Percentiles rank a stretch among this genome's conserved stretches.
These are phyloP conservation scores for Coleophora deauratella DNA, from an alignment of 2,888 invertebrate genomes.

Conservation along the genomic window DNA sequence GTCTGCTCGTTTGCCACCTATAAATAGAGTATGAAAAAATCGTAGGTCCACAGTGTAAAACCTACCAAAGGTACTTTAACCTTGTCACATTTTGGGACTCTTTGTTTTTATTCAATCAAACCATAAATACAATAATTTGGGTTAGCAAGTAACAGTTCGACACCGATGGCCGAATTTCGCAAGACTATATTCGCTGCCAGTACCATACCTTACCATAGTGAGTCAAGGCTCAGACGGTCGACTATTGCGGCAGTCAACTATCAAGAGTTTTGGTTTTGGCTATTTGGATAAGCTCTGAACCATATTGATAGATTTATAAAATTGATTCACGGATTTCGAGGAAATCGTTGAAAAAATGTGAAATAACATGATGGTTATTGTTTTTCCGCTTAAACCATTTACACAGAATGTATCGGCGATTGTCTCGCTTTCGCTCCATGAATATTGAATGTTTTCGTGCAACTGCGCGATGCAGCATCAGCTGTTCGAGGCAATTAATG, in stretches of 20 bases:
- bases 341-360: no score
- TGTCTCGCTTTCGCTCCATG: conserved; percentile 54
- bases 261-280: conserved; percentile 22
- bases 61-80: conserved; percentile 24
- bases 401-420: conserved; percentile 1
- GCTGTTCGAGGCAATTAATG: conserved; percentile 56
- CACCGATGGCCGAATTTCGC: conserved; percentile 44
- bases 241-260: conserved; percentile 43
- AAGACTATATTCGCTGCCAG: conserved; percentile 53
- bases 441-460: conserved; percentile 41
- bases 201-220: conserved; percentile 33
- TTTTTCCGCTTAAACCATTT: not conserved
- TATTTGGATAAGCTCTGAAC: no score
- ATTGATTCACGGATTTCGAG: no score
- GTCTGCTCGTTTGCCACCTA: no score
- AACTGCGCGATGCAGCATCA: conserved; percentile 39
- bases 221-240: conserved; percentile 48
- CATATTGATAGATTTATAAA: no score
- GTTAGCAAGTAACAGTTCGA: no score
- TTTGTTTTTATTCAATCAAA: conserved; percentile 10
- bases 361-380: not conserved
- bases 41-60: no score
- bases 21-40: no score
- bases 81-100: no score
- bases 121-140: conserved; percentile 1